Evolutionary conservation across 2,888 invertebrate genomes (phyloP).

Genomic region (Azorinus chamasolen): DNA sequence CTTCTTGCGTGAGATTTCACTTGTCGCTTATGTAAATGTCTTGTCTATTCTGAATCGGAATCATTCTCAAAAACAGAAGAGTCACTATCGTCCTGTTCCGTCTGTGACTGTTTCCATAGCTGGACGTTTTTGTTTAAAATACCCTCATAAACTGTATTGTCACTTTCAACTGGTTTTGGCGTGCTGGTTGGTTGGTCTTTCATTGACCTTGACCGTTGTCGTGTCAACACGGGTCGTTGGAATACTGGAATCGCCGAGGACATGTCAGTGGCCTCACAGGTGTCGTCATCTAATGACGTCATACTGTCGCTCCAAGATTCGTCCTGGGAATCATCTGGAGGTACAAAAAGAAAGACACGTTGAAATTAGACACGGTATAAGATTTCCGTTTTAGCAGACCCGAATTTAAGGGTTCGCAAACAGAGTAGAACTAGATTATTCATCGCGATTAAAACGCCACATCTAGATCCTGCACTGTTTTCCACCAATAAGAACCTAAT

Average conservation of each 20-base stretch:
- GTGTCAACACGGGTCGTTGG: constrained; percentile 17
- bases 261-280: constrained; percentile 23
- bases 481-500: no score
- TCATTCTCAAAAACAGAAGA: constrained; percentile 43
- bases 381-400: neutral
- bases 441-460: no score
- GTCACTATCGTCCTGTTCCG: constrained; percentile 19
- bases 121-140: constrained; percentile 69
- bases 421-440: no score
- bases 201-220: constrained; percentile 45
- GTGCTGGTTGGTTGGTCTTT: constrained; percentile 8
- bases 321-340: constrained; percentile 39
- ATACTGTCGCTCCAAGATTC: constrained; percentile 47
- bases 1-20: no score
- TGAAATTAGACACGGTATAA: no score
- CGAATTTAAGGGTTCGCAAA: neutral
- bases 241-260: constrained; percentile 56
- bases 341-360: no score
- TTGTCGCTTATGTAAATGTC: no score
- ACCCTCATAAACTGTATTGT: constrained; percentile 63
- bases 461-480: no score
- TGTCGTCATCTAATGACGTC: constrained; percentile 47
- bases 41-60: constrained; percentile 29
- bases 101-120: constrained; percentile 64
- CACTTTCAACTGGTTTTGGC: constrained; percentile 11